Percentiles rank a stretch among this genome's conserved stretches.
Conservation (phyloP, 2,113 vertebrate species). For the Azemiops feae region DNA sequence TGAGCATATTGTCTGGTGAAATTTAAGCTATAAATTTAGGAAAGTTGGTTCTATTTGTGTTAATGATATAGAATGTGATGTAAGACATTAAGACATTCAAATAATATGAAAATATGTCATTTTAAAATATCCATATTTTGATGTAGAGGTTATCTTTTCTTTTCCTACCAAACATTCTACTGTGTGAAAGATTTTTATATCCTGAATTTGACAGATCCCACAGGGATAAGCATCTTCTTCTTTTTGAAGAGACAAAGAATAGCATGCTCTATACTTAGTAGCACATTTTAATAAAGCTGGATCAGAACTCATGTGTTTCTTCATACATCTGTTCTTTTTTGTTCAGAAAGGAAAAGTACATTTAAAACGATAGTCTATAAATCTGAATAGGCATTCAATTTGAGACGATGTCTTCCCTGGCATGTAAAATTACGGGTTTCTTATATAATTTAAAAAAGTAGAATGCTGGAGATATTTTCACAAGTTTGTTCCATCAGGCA, state of each 20-base stretch:
- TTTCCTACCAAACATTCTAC: background rate
- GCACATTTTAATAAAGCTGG: conserved; percentile 32
- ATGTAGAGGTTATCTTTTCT: conserved; percentile 29
- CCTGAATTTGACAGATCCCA: conserved; percentile 15
- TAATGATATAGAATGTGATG: background rate
- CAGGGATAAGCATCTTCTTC: conserved; percentile 18
- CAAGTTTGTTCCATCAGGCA: conserved; percentile 60
- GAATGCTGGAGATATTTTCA: conserved; percentile 54
- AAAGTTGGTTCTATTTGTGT: background rate
- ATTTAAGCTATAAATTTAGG: background rate
- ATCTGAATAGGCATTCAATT: conserved; percentile 55
- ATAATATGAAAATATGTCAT: background rate
- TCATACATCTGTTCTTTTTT: conserved; percentile 36
- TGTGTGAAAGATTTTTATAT: conserved; percentile 12
- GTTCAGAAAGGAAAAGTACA: conserved; percentile 42
- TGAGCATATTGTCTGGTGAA: background rate
- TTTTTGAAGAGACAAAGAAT: conserved; percentile 20
- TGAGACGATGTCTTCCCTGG: conserved; percentile 58
- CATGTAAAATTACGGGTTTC: conserved; percentile 64
- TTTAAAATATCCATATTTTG: conserved; percentile 41
- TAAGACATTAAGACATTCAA: conserved; percentile 39
- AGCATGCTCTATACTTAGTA: conserved; percentile 29
- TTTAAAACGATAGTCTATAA: conserved; percentile 40
- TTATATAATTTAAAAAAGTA: conserved; percentile 60
- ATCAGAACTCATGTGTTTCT: conserved; percentile 41